Percentiles rank a stretch among this genome's conserved stretches.
Conservation (phyloP, 2,888 invertebrate species). For the Horisme vitalbata region DNA sequence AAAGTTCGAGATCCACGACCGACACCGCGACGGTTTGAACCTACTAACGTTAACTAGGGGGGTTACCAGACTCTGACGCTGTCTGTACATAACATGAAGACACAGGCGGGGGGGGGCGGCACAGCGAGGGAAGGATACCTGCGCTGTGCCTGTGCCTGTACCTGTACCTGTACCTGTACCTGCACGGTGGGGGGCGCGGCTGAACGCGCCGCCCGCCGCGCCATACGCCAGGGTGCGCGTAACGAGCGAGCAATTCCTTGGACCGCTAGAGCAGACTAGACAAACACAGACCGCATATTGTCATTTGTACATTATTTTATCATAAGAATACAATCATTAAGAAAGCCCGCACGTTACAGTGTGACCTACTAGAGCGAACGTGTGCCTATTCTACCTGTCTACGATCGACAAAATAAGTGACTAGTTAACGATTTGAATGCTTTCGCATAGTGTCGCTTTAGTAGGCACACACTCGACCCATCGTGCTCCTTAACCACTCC, state of each 20-base stretch:
- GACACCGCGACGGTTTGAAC: no score
- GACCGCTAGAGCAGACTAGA: conserved; percentile 22
- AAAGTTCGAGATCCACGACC: no score
- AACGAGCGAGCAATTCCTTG: conserved; percentile 19
- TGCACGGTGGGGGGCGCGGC: no score
- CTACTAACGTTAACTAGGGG: no score
- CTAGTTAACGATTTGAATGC: conserved; percentile 18
- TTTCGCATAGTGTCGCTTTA: conserved; percentile 19
- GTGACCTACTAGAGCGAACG: conserved; percentile 21
- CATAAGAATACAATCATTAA: conserved; percentile 15
- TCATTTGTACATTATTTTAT: conserved; percentile 22
- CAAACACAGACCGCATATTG: conserved; percentile 21
- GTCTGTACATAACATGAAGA: no score
- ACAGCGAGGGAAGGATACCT: no score
- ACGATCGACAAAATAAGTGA: conserved; percentile 15
- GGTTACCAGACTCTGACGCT: no score
- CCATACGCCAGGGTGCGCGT: conserved; percentile 1
- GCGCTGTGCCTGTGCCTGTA: no score
- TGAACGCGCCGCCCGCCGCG: not conserved
- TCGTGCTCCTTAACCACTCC: not conserved
- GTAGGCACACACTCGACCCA: conserved; percentile 12
- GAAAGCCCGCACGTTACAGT: conserved; percentile 21
- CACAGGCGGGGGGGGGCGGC: no score
- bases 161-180: no score
- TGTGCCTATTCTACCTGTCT: conserved; percentile 10